Percentiles rank a stretch among this genome's conserved stretches.
phyloP scores from a whole-genome alignment of 1,140 invertebrate species.

The Heliconius melpomene region DNA sequence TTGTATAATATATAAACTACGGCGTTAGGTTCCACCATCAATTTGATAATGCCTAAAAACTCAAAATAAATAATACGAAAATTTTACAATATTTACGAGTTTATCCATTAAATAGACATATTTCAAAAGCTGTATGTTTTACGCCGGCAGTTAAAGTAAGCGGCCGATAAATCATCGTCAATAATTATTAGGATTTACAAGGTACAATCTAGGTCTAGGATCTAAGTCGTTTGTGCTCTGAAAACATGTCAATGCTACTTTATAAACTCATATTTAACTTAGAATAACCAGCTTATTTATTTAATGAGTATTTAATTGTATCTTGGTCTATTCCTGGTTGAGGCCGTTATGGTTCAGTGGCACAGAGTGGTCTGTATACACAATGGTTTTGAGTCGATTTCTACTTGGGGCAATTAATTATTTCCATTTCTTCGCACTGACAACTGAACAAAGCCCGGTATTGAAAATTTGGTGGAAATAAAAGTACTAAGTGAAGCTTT shows the following conservation, averaged over 20 bases:
- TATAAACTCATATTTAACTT: slow-evolving; percentile 14
- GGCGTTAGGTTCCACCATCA: neutral
- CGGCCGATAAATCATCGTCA: slow-evolving; percentile 33
- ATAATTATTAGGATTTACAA: slow-evolving; percentile 37
- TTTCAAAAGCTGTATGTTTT: slow-evolving; percentile 18
- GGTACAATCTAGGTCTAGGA: slow-evolving; percentile 34
- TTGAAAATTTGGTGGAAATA: too few relatives aligned
- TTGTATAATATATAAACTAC: neutral
- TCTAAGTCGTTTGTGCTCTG: slow-evolving; percentile 25
- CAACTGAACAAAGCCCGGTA: too few relatives aligned
- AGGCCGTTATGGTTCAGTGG: too few relatives aligned
- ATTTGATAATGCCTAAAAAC: neutral
- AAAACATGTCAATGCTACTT: slow-evolving; percentile 33
- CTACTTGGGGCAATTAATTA: too few relatives aligned
- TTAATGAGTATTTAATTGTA: slow-evolving; percentile 1
- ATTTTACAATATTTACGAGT: neutral
- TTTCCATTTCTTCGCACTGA: too few relatives aligned
- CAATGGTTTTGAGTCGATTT: too few relatives aligned
- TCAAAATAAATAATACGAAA: neutral
- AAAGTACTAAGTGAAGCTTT: too few relatives aligned
- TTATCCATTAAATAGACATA: neutral
- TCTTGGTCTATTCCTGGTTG: neutral
- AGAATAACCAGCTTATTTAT: neutral
- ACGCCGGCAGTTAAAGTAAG: slow-evolving; percentile 17
- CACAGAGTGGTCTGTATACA: too few relatives aligned